Evolutionary conservation across 2,888 invertebrate genomes (phyloP).

Genomic region (Empis livida): DNA sequence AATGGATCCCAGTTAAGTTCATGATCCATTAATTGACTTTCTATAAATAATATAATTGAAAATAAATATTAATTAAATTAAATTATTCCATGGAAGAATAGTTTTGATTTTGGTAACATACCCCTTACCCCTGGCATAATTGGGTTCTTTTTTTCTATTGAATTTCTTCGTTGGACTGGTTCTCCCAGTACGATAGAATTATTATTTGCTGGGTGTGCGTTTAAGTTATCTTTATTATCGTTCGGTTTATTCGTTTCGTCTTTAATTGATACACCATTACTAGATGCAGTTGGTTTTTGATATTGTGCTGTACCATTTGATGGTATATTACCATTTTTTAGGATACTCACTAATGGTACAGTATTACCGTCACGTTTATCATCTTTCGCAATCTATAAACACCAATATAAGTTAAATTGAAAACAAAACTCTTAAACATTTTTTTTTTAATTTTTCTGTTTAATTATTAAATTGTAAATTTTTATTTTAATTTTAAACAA

Average conservation of each 20-base stretch:
- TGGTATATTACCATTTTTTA: constrained; percentile 32
- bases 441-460: no score
- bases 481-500: no score
- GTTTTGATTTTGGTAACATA: constrained; percentile 23
- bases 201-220: constrained; percentile 17
- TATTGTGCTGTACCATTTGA: constrained; percentile 8
- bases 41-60: constrained; percentile 21
- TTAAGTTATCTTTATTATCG: constrained; percentile 7
- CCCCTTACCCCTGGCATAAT: constrained; percentile 41
- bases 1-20: constrained; percentile 46
- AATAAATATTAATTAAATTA: no score
- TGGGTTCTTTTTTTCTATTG: constrained; percentile 8
- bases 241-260: constrained; percentile 2
- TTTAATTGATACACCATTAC: constrained; percentile 4
- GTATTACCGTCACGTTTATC: constrained; percentile 26
- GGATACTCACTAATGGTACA: constrained; percentile 31
- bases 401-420: no score
- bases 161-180: constrained; percentile 4
- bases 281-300: constrained; percentile 12
- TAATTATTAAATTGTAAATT: no score
- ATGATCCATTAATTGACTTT: constrained; percentile 38
- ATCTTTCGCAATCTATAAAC: constrained; percentile 29
- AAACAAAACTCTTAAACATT: no score
- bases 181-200: constrained; percentile 5
- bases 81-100: not conserved